Conservation (phyloP, 2,888 invertebrate genomes). For the Lypha dubia region DNA sequence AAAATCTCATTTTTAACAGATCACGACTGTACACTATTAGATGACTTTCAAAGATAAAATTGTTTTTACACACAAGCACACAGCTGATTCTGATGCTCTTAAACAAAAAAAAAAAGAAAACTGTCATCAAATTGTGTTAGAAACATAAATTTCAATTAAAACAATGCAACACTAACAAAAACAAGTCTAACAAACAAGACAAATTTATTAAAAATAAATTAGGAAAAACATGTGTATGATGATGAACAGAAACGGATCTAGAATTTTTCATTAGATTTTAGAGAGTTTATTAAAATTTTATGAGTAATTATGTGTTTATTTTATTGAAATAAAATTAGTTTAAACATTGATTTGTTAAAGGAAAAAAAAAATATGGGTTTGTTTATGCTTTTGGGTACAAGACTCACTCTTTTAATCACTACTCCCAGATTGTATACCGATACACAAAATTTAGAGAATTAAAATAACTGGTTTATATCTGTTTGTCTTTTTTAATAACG, state of each 20-base stretch:
- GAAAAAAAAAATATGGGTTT: neutral
- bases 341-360: slow-evolving; percentile 3
- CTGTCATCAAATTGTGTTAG: slow-evolving; percentile 60
- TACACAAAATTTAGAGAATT: neutral
- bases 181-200: slow-evolving; percentile 16
- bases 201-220: slow-evolving; percentile 59
- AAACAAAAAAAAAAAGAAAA: too few species aligned
- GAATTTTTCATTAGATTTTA: slow-evolving; percentile 39
- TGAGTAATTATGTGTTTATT: slow-evolving; percentile 11
- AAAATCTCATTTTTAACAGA: slow-evolving; percentile 52
- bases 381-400: neutral
- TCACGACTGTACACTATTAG: slow-evolving; percentile 39
- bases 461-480: too few species aligned
- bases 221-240: neutral
- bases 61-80: slow-evolving; percentile 7
- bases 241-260: neutral
- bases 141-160: slow-evolving; percentile 71
- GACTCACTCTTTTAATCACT: too few species aligned
- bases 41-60: slow-evolving; percentile 51
- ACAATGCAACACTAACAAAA: slow-evolving; percentile 32
- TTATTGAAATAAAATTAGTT: slow-evolving; percentile 19
- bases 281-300: slow-evolving; percentile 21
- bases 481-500: too few species aligned
- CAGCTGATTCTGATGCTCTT: slow-evolving; percentile 7
- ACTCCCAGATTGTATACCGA: neutral